These are phyloP conservation scores for Vulpes vulpes DNA, from an alignment of 2,113 vertebrate genomes.

Conservation along the genomic window DNA sequence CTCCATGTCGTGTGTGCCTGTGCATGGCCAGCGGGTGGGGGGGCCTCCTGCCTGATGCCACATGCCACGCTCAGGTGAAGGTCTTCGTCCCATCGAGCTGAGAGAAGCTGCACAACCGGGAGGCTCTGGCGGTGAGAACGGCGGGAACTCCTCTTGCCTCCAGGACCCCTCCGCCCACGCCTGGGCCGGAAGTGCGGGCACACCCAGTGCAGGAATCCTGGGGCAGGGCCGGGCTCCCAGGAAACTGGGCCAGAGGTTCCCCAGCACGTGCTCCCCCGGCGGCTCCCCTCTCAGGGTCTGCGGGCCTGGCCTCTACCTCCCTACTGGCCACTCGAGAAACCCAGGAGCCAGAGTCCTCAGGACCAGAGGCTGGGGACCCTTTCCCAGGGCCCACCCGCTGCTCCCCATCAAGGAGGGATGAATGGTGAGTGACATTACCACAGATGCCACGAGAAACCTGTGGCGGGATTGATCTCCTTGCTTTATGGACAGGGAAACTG, in stretches of 20 bases:
- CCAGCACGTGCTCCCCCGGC: rapidly evolving
- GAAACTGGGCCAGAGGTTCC: constrained; percentile 73
- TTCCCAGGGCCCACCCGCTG: background rate
- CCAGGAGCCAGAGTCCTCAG: background rate
- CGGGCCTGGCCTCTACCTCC: rapidly evolving
- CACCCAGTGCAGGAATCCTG: constrained; percentile 77
- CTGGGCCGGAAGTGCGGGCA: constrained; percentile 35
- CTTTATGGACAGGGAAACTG: too few species aligned
- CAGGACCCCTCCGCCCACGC: constrained; percentile 13
- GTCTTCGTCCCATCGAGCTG: rapidly evolving
- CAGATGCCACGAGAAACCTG: rapidly evolving
- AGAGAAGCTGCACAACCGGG: rapidly evolving
- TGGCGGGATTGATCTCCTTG: rapidly evolving
- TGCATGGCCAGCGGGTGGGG: rapidly evolving
- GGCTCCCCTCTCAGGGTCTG: background rate
- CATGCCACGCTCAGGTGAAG: background rate
- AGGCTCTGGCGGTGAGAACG: background rate
- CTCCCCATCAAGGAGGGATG: rapidly evolving
- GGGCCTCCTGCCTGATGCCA: rapidly evolving
- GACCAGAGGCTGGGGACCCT: background rate
- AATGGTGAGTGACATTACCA: rapidly evolving
- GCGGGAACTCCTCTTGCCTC: background rate
- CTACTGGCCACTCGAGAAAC: background rate
- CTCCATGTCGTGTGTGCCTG: rapidly evolving
- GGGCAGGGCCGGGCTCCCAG: constrained; percentile 67